Base-by-base conservation (phyloP, 2,113 vertebrate species). In the Upupa epops region DNA sequence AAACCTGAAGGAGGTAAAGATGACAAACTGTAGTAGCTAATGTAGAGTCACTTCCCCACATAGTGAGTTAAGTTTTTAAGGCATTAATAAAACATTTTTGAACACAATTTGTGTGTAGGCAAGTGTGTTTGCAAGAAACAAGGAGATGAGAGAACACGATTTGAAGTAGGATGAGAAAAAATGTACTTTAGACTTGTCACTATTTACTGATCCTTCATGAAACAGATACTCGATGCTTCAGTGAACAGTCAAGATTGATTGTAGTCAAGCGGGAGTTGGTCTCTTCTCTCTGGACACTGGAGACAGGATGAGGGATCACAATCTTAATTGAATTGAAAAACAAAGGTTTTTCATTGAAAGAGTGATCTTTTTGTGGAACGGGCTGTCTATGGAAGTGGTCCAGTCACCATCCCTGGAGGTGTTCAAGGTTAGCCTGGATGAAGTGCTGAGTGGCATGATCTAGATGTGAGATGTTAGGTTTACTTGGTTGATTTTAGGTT, bases 1-100 rank as follows among this genome's bases (percentile, higher is more conserved):
- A 72, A 65, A 72, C 31, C 8, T 28, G 13, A 65, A 52, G 26
- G 52, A 45, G 16, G 49, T 20, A 22, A 14, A 22, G 8, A 31
- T 36, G 3, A 2, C 13, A 76, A 60, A 61, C 9, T 37, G 37
- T 10, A 60, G 11, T 36, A 88, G 26, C 7, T 42, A 32, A n/a
- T 1, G 1, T 21, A 83, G 26, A 74, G 12, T 2, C 1, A 6
- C 11, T 73, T 56, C 17, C 22, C 4, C 29, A 58, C 68, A 72
- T 32, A 55, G 7, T 65, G 3, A 55, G 6, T 0, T 51, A 13
- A 2, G 29, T 74, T 1, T 24, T 21, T 9, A n/a, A n/a, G n/a
- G n/a, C 13, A 77, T 19, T n/a, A 72, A 32, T 24, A 66, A 74
- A 71, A 32, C 22, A 17, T 48, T 31, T 54, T 60, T 60, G 17